phyloP scores from a whole-genome alignment of 2,113 vertebrate genomes.

The Eublepharis macularius region DNA sequence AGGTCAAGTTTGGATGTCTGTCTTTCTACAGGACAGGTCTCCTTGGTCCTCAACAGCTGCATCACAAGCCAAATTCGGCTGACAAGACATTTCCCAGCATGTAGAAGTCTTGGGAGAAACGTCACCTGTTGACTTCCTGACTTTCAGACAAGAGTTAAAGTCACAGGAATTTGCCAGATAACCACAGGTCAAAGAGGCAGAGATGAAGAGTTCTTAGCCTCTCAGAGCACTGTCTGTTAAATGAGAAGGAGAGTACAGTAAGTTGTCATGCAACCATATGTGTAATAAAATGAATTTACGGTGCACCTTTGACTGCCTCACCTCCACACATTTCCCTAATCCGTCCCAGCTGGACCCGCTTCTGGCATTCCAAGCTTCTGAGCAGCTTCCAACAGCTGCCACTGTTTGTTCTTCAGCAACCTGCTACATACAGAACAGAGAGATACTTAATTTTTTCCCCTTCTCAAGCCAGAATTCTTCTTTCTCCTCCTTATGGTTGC shows the following conservation, averaged over 20 bases:
- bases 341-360: constrained; percentile 21
- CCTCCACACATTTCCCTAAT: constrained; percentile 28
- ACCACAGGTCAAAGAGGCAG: background rate
- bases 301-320: constrained; percentile 24
- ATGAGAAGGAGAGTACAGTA: background rate
- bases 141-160: background rate
- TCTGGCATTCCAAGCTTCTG: constrained; percentile 33
- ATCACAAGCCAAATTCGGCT: background rate
- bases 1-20: background rate
- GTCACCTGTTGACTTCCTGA: background rate
- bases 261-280: background rate
- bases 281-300: constrained; percentile 25
- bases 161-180: background rate
- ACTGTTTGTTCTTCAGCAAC: constrained; percentile 22
- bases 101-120: background rate
- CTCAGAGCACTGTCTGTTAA: background rate
- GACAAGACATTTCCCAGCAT: background rate
- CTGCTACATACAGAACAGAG: background rate
- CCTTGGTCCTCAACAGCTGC: background rate
- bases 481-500: background rate
- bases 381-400: constrained; percentile 23
- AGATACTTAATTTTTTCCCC: constrained; percentile 2
- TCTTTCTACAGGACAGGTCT: background rate
- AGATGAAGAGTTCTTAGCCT: background rate
- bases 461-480: background rate